Evolutionary conservation across 2,797 vertebrate genomes (phyloP).

Genomic region (Siniperca undulata): DNA sequence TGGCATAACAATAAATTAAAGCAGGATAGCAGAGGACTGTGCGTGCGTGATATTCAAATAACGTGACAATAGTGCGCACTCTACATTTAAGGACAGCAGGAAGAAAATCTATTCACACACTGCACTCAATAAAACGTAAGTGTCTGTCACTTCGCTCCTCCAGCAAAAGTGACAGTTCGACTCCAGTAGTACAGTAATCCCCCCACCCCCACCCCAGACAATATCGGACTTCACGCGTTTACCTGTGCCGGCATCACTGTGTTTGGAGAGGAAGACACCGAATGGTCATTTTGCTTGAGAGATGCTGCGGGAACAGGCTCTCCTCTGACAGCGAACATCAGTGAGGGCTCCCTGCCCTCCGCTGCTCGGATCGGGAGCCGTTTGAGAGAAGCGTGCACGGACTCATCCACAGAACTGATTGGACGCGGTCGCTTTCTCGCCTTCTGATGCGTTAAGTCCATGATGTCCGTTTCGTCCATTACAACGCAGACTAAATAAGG

Average conservation of each 20-base stretch:
- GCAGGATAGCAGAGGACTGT: neutral
- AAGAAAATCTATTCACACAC: constrained; percentile 9
- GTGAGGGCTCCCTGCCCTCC: constrained; percentile 88
- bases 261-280: constrained; percentile 88
- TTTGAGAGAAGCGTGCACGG: constrained; percentile 87
- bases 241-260: constrained; percentile 93
- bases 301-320: constrained; percentile 88
- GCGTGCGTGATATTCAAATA: constrained; percentile 27
- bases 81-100: constrained; percentile 22
- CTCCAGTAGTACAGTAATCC: neutral
- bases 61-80: constrained; percentile 42
- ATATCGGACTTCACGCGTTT: constrained; percentile 73
- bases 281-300: constrained; percentile 91
- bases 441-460: constrained; percentile 86
- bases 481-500: constrained; percentile 70
- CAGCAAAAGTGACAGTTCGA: constrained; percentile 26
- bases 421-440: constrained; percentile 84
- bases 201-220: fast-evolving
- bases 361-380: constrained; percentile 90
- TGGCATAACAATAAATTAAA: neutral
- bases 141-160: constrained; percentile 19
- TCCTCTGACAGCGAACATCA: constrained; percentile 91
- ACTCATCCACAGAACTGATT: constrained; percentile 81
- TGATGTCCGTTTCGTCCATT: constrained; percentile 87
- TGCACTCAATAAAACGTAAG: constrained; percentile 36